Evolutionary conservation across 2,888 invertebrate species (phyloP), one percentile per base, ranked within the genome.

Genomic region (Drosophila suboccidentalis): DNA sequence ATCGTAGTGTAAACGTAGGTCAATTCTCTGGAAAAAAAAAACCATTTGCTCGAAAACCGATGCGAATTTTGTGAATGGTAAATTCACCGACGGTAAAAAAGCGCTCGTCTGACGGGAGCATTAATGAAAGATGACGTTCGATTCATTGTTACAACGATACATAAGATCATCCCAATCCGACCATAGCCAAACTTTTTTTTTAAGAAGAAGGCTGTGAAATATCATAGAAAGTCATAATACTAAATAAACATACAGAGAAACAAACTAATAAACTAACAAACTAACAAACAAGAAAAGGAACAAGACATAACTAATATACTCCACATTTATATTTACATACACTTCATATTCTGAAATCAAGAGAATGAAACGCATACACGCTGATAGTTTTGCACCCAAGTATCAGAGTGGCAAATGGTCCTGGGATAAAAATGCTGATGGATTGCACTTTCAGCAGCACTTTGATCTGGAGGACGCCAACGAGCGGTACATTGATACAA

Each of bases 351-450:
- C n/a, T 34, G 1, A 1, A 47, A 13, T 11, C 41, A 9, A 32
- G 32, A 51, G 11, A 13, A 71, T 71, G 71, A 53, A 36, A n/a
- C 71, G 71, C 8, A 8, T 71, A 29, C 82, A 90, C 46, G 74
- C 78, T 2, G 90, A 87, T 47, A 74, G 73, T 32, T 77, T 82
- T 44, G 89, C 90, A 13, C 91, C 92, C 17, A 87, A 90, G 51
- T 91, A 90, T 55, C 66, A 75, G 3, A 84, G 78, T 46, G 92
- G 92, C 4, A 86, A 78, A 55, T 92, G 92, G 92, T 60, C 68
- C 5, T 92, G 91, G 91, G 82, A 90, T 63, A 54, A 71, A 0
- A 19, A 59, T 1, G 50, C 65, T 0, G 87, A 91, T 22, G 32
- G 46, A 6, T 58, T 91, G 1, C 71, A 81, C 4, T 91, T 90